A percentile compares a stretch with the other conserved stretches of the same genome.
These are phyloP conservation scores for Microcebus tavaratra DNA, from an alignment of 2,113 vertebrate genomes.

Conservation along the genomic window DNA sequence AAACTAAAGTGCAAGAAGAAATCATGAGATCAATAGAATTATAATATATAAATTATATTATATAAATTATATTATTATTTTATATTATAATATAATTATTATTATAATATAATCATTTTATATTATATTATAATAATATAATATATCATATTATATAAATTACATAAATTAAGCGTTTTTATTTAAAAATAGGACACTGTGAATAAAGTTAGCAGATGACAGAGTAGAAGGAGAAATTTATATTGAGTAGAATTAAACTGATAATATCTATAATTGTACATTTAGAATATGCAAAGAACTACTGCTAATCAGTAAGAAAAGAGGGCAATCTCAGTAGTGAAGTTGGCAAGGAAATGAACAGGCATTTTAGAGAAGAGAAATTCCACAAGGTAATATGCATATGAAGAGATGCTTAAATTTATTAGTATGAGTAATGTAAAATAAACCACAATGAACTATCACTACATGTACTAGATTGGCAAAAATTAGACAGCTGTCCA, in stretches of 20 bases:
- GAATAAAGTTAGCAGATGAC: background rate
- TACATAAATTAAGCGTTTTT: background rate
- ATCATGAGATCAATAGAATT: background rate
- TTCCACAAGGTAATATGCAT: background rate
- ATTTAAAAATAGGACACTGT: background rate
- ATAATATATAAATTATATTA: no score
- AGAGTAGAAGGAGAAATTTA: slow-evolving; percentile 28
- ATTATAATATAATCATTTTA: no score
- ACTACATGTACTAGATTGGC: background rate
- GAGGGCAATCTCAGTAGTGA: background rate
- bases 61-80: no score
- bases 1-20: background rate
- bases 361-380: background rate
- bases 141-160: no score
- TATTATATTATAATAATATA: no score
- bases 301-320: background rate
- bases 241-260: background rate
- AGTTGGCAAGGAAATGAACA: background rate
- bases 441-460: background rate
- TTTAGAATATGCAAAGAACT: background rate
- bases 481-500: background rate
- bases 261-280: background rate
- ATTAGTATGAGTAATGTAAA: background rate
- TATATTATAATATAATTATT: no score
- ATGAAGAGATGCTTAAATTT: background rate